These are phyloP conservation scores for Cordilura impudica DNA, from an alignment of 2,888 invertebrate species.

Conservation along the genomic window DNA sequence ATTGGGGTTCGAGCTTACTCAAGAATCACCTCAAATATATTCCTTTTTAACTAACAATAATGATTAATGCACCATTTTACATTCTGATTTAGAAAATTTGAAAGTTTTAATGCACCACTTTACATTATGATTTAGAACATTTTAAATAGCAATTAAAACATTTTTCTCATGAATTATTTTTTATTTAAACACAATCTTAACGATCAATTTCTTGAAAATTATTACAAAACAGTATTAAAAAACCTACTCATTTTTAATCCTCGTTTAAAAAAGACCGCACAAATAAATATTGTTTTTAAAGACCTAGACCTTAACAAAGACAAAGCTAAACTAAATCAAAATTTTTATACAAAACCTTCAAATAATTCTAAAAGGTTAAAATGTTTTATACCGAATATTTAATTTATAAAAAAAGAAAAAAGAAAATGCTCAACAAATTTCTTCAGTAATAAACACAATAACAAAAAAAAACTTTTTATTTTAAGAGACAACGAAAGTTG, in stretches of 20 bases:
- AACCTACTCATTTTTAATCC: neutral
- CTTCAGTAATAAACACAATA: neutral
- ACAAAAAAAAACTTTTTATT: neutral
- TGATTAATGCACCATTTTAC: too few species aligned
- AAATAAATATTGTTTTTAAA: neutral
- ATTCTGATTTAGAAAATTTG: too few species aligned
- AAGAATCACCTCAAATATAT: too few species aligned
- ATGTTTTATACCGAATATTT: neutral
- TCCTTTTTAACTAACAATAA: too few species aligned
- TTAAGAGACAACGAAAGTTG: neutral
- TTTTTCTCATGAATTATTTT: too few species aligned
- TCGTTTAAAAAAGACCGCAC: neutral
- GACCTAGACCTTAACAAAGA: constrained; percentile 21
- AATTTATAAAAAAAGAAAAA: neutral
- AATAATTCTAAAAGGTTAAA: neutral
- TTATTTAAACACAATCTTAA: too few species aligned
- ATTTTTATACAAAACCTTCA: neutral
- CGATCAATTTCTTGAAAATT: too few species aligned
- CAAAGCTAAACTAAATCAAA: constrained; percentile 27
- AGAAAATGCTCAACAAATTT: neutral
- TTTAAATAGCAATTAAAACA: too few species aligned
- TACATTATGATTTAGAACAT: too few species aligned
- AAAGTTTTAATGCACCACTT: too few species aligned
- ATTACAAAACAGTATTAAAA: too few species aligned
- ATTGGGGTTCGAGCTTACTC: too few species aligned